Evolutionary conservation across 2,888 invertebrate genomes (phyloP), one percentile per base, ranked within the genome.

Genomic region (Caenorhabditis sp.): DNA sequence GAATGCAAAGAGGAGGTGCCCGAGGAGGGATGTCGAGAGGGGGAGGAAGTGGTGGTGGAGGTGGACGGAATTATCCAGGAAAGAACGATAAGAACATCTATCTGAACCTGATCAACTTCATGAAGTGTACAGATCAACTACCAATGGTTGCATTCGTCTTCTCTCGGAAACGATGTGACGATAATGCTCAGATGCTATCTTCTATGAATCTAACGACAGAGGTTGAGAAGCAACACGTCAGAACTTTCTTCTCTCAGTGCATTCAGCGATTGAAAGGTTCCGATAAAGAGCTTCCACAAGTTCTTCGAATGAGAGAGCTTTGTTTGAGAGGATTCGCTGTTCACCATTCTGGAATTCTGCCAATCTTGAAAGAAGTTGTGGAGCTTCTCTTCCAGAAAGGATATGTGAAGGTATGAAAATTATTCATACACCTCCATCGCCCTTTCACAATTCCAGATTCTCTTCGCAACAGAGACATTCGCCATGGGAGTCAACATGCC

Each of bases 401-500:
- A 7, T 94, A 96, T 84, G 97, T 99, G 47, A 98, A 95, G 93
- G 95, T 95, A n/a, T 4, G 3, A 31, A n/a, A 28, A 16, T 28
- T 51, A 8, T 51, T 2, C 51, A 19, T 22, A 51, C 16, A 22
- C 7, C 7, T 51, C 24, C 22, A n/a, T n/a, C n/a, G n/a, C n/a
- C n/a, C n/a, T n/a, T 26, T 26, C 24, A 7, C 8, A 28, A 6
- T 31, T 72, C 38, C 68, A 96, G 95, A 94, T 98, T 63, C 93
- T 99, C 6, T 98, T 99, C 93, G 98, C 99, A 0, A 99, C 99
- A 0, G 99, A 99, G 94, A 99, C 99, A 0, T 99, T 99, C 93
- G 98, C 99, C 0, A 98, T 99, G 97, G 99, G 99, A 0, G 97
- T 99, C 2, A 99, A 99, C 93, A 99, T 99, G 99, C 99, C 99